Base-by-base conservation (phyloP, 2,888 invertebrate species). In the Yponomeuta cagnagella region DNA sequence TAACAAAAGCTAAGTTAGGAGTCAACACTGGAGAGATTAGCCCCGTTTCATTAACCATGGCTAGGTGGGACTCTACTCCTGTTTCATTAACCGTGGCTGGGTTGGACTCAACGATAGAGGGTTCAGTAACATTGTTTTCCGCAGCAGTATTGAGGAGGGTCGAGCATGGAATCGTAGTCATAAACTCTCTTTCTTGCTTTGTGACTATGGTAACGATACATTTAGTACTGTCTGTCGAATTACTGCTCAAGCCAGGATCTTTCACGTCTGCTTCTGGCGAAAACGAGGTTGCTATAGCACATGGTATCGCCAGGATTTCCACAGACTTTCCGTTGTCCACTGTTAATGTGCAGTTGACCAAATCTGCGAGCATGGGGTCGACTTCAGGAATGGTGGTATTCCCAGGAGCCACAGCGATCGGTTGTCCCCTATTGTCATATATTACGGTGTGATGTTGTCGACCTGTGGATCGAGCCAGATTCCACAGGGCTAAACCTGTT, bases 401-500 rank as follows among this genome's bases (percentile, higher is more conserved):
- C 69, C 77, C 81, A 10, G 91, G 86, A 48, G 87, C 85, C 37
- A 90, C 90, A 48, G 87, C 91, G 12, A 90, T 86, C 10, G 92
- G 91, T 76, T 90, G 89, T 10, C 89, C 91, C 76, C 89, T 84
- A 70, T 92, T 89, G 74, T 93, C 91, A 73, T 93, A 92, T 72
- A 93, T 84, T 15, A 92, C 90, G 15, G 92, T 90, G 73, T 92
- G 89, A 70, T 85, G 92, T 58, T 77, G 81, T 70, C 78, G 82
- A 5, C 89, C 88, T 23, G 92, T 92, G 15, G 92, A 91, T 63
- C 93, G 82, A 15, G 92, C 93, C 73, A 93, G 80, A 80, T 93
- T 93, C 92, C 92, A 93, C 43, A 93, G 79, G 37, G 93, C 92
- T 75, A 93, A 82, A 31, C 93, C 93, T 58, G 93, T 92, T 71